Conservation (phyloP, 1,140 invertebrate genomes). For the Dolichoris vasculosae region DNA sequence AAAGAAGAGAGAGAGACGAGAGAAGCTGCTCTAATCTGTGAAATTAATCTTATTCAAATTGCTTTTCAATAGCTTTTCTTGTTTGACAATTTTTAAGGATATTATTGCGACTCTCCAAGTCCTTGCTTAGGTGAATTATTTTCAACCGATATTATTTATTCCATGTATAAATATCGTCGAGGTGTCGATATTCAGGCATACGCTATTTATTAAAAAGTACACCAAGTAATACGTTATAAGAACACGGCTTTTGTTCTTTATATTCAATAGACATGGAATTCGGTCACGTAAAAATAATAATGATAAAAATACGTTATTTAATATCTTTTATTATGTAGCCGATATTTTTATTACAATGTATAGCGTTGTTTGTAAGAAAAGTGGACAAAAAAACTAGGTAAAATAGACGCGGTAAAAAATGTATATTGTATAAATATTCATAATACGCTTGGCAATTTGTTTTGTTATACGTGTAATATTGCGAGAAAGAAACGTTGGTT, state of each 20-base stretch:
- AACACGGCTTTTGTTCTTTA: too few relatives aligned
- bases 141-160: neutral
- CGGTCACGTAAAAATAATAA: too few relatives aligned
- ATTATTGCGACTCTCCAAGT: neutral
- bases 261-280: too few relatives aligned
- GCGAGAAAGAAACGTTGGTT: too few relatives aligned
- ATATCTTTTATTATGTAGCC: neutral
- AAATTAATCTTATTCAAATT: slow-evolving; percentile 49
- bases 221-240: too few relatives aligned
- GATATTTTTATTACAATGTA: neutral
- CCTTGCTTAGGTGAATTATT: neutral
- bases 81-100: neutral
- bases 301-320: neutral
- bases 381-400: neutral
- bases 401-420: neutral
- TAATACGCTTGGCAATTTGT: neutral
- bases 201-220: too few relatives aligned
- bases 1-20: too few relatives aligned
- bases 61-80: slow-evolving; percentile 36
- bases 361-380: neutral
- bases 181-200: neutral
- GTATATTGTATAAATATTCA: neutral
- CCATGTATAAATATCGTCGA: too few relatives aligned
- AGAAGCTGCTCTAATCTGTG: neutral
- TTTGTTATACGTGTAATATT: too few relatives aligned